Conservation (phyloP, 2,113 vertebrate genomes). For the Monopterus albus region DNA sequence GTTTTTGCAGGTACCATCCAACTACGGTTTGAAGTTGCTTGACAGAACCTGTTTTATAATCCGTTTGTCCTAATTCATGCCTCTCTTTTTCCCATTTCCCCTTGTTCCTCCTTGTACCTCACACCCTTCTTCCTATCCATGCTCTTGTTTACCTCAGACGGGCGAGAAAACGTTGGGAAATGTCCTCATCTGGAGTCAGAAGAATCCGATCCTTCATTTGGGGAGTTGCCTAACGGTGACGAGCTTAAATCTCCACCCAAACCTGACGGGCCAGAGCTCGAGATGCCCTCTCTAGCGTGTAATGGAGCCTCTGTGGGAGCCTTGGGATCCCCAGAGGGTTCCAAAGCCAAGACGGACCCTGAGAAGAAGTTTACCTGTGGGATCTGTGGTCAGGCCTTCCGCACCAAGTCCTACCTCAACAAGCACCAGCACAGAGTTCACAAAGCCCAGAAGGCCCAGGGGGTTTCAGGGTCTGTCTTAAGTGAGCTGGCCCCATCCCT, state of each 20-base stretch:
- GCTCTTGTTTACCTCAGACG: conserved; percentile 74
- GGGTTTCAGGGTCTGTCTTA: conserved; percentile 71
- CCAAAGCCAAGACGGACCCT: conserved; percentile 91
- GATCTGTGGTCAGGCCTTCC: conserved; percentile 96
- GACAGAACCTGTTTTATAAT: neutral
- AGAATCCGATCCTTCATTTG: conserved; percentile 92
- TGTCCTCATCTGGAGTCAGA: conserved; percentile 97
- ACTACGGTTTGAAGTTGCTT: conserved; percentile 18
- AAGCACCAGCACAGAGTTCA: conserved; percentile 99
- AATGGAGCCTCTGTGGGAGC: conserved; percentile 81
- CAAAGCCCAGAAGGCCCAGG: conserved; percentile 84
- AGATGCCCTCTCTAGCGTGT: conserved; percentile 83
- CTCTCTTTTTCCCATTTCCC: conserved; percentile 18
- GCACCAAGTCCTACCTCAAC: conserved; percentile 99
- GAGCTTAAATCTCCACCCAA: conserved; percentile 95
- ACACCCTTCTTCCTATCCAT: neutral
- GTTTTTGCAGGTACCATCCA: conserved; percentile 49
- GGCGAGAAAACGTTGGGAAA: conserved; percentile 89
- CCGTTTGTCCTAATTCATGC: conserved; percentile 28
- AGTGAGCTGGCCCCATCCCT: conserved; percentile 89
- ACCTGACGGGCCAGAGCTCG: conserved; percentile 88
- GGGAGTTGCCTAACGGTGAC: conserved; percentile 92
- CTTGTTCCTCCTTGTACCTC: neutral
- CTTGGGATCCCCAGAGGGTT: conserved; percentile 81
- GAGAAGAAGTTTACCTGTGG: conserved; percentile 96